Conservation (phyloP, 1,140 invertebrate species). For the Himalopsyche phryganea region DNA sequence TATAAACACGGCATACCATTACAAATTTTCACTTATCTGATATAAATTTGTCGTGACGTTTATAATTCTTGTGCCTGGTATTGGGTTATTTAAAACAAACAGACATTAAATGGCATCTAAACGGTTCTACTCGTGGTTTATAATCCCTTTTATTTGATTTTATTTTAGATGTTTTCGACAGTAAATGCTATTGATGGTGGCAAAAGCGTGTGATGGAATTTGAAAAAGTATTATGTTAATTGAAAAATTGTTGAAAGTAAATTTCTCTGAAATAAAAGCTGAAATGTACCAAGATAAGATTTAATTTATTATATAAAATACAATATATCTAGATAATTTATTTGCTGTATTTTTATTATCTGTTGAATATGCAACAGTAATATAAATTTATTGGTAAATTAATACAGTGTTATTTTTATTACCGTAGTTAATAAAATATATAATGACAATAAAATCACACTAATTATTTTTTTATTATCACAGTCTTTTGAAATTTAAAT, state of each 20-base stretch:
- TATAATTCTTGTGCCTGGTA: slow-evolving; percentile 29
- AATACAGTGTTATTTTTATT: too few relatives aligned
- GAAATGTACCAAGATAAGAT: too few relatives aligned
- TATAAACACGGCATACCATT: slow-evolving; percentile 28
- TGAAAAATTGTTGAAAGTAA: background rate
- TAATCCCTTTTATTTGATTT: slow-evolving; percentile 19
- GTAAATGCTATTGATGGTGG: slow-evolving; percentile 13
- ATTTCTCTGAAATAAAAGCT: background rate
- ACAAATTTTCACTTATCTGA: slow-evolving; percentile 34
- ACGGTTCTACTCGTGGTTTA: slow-evolving; percentile 15
- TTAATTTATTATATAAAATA: too few relatives aligned
- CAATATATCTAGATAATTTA: too few relatives aligned
- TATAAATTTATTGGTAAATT: too few relatives aligned
- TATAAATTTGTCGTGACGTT: slow-evolving; percentile 35
- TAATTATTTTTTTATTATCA: too few relatives aligned
- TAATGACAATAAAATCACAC: too few relatives aligned
- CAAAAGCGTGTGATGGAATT: slow-evolving; percentile 4
- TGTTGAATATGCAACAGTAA: too few relatives aligned
- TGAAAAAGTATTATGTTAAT: slow-evolving; percentile 17
- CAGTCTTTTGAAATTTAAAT: too few relatives aligned
- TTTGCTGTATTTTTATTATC: too few relatives aligned
- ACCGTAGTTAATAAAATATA: too few relatives aligned
- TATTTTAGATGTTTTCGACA: background rate
- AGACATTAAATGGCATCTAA: slow-evolving; percentile 20
- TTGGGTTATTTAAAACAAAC: slow-evolving; percentile 28